Percentiles rank a stretch among this genome's conserved stretches.
Evolutionary conservation across 2,888 invertebrate species (phyloP).

Genomic region (Hoplodrina blanda): DNA sequence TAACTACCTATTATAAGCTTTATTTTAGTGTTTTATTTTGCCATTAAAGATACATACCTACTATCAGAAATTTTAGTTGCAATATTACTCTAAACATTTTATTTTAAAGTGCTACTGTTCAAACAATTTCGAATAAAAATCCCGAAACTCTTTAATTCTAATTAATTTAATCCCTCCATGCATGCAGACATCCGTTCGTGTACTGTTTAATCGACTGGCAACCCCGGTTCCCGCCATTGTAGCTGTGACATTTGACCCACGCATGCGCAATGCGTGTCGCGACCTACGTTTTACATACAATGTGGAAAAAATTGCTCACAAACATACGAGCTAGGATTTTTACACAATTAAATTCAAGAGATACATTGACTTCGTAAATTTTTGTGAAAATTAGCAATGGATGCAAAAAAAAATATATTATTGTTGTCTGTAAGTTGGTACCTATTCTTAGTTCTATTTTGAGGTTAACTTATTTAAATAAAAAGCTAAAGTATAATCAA

Average conservation of each 20-base stretch:
- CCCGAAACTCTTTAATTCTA: constrained; percentile 8
- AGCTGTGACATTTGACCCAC: constrained; percentile 84
- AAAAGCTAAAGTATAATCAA: background rate
- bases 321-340: constrained; percentile 59
- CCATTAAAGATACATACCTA: no score
- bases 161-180: constrained; percentile 19
- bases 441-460: no score
- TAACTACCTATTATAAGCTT: no score
- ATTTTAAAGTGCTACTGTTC: no score
- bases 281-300: constrained; percentile 88
- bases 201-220: constrained; percentile 48
- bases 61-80: no score
- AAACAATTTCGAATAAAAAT: background rate
- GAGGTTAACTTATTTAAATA: no score
- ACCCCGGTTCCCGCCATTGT: constrained; percentile 65
- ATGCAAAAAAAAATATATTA: background rate
- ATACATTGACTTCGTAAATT: constrained; percentile 33
- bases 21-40: no score
- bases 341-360: constrained; percentile 54
- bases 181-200: constrained; percentile 39
- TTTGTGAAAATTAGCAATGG: constrained; percentile 31
- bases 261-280: constrained; percentile 86
- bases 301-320: constrained; percentile 73
- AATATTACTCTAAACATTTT: no score
- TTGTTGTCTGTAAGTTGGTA: no score